These are phyloP conservation scores for Pachymerium ferrugineum DNA, from an alignment of 2,888 invertebrate genomes.

Conservation along the genomic window DNA sequence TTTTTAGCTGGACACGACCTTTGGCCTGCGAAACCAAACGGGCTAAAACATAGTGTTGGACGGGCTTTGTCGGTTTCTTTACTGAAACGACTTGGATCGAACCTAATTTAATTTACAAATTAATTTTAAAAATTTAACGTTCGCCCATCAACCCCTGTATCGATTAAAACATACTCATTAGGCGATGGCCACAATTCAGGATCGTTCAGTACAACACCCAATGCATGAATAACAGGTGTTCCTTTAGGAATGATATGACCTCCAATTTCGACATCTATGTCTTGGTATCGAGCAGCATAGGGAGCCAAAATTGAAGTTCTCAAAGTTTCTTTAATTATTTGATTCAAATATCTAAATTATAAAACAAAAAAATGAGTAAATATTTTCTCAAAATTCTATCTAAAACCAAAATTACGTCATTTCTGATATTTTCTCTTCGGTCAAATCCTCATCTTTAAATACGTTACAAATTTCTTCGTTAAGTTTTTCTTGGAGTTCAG, in stretches of 20 bases:
- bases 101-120: constrained; percentile 34
- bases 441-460: constrained; percentile 37
- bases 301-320: constrained; percentile 46
- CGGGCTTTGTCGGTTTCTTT: constrained; percentile 36
- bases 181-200: constrained; percentile 44
- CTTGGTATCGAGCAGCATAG: constrained; percentile 45
- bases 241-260: constrained; percentile 47
- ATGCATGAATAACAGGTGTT: constrained; percentile 48
- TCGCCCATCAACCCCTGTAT: neutral
- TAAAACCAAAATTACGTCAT: constrained; percentile 40
- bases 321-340: constrained; percentile 47
- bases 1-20: constrained; percentile 41
- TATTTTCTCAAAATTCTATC: neutral
- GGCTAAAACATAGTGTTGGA: constrained; percentile 42
- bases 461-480: constrained; percentile 42
- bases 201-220: constrained; percentile 45
- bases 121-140: constrained; percentile 31
- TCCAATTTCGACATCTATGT: constrained; percentile 45
- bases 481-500: constrained; percentile 45
- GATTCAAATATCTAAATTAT: constrained; percentile 43
- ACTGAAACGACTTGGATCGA: constrained; percentile 37
- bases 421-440: constrained; percentile 38
- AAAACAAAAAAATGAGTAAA: neutral
- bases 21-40: constrained; percentile 48
- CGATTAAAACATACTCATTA: constrained; percentile 41